These are phyloP conservation scores for Micronycteris hirsuta DNA, from an alignment of 2,113 vertebrate species.

Conservation along the genomic window DNA sequence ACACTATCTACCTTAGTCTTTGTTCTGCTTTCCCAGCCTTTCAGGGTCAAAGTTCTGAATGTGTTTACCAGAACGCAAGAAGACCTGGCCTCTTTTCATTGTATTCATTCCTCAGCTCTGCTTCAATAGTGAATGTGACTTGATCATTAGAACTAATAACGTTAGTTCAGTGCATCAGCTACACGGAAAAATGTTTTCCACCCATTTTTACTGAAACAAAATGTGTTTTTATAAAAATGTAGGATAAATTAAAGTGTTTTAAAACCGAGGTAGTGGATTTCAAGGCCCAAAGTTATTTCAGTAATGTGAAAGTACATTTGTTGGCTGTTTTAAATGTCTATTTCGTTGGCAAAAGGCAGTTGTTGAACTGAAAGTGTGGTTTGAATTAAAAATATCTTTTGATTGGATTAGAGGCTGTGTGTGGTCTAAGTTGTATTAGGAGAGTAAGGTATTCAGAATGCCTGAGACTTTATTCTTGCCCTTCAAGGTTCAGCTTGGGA, in stretches of 20 bases:
- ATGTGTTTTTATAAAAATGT: background rate
- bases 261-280: background rate
- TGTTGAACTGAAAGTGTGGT: background rate
- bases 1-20: background rate
- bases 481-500: background rate
- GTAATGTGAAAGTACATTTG: background rate
- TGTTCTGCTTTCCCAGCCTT: background rate
- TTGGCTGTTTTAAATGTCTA: background rate
- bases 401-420: background rate
- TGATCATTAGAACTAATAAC: background rate
- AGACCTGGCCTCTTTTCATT: background rate
- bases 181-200: background rate
- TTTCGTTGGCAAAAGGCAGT: background rate
- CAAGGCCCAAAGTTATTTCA: background rate
- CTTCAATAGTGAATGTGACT: background rate
- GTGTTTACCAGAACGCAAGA: background rate
- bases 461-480: background rate
- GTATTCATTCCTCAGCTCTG: background rate
- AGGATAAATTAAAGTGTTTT: background rate
- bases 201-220: background rate
- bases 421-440: background rate
- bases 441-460: background rate
- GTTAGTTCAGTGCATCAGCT: background rate
- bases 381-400: background rate
- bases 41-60: background rate